Evolutionary conservation across 2,113 vertebrate genomes (phyloP).

Genomic region (Eurystomus gularis): DNA sequence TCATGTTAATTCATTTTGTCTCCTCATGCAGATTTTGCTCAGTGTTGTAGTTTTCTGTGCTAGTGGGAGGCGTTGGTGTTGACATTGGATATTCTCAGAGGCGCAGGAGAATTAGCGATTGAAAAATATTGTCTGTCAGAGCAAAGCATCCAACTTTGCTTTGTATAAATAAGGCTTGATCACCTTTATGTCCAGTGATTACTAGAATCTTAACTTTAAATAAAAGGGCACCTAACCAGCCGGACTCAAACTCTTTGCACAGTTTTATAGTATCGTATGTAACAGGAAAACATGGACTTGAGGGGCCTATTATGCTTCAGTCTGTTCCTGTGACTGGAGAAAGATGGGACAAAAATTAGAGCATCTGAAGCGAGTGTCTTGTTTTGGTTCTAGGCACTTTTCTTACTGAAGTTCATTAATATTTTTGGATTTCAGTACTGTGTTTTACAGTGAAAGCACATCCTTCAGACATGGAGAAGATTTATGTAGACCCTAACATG

Average conservation of each 20-base stretch:
- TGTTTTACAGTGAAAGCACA: conserved; percentile 22
- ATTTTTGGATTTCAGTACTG: background rate
- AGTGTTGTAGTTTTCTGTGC: background rate
- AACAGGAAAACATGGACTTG: background rate
- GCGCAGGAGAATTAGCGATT: background rate
- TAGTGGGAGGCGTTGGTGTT: background rate
- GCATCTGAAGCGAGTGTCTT: background rate
- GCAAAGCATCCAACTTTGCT: background rate
- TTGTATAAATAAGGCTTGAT: background rate
- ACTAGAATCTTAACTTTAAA: background rate
- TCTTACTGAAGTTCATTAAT: background rate
- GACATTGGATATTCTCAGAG: background rate
- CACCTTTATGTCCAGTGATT: background rate
- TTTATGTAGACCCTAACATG: conserved; percentile 49
- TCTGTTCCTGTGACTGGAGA: background rate
- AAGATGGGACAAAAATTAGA: background rate
- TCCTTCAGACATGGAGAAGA: conserved; percentile 69
- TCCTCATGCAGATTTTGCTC: background rate
- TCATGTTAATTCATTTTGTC: background rate
- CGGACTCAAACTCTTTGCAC: background rate
- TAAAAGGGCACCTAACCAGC: background rate
- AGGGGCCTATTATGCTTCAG: background rate
- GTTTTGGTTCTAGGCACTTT: background rate
- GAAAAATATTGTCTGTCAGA: background rate
- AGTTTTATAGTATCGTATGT: background rate